Evolutionary conservation across 2,888 invertebrate genomes (phyloP).

Genomic region (Carabus problematicus): DNA sequence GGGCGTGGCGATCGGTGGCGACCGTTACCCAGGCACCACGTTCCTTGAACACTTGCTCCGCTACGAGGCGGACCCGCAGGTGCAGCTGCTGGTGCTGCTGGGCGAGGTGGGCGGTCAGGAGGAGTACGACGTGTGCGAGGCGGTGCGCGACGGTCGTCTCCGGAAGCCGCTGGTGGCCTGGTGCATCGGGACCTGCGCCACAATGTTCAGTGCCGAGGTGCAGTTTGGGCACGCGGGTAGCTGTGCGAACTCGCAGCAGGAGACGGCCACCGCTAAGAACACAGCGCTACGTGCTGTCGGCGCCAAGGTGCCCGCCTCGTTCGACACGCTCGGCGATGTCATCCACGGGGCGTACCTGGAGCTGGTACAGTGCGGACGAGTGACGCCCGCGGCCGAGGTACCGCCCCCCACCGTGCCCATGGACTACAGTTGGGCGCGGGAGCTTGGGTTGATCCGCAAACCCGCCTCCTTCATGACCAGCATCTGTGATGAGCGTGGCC

Average conservation of each 20-base stretch:
- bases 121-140: constrained; percentile 95
- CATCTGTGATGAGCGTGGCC: constrained; percentile 98
- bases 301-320: constrained; percentile 89
- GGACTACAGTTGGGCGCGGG: constrained; percentile 99
- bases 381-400: constrained; percentile 88
- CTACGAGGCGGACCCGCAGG: constrained; percentile 79
- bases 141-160: constrained; percentile 79
- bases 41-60: constrained; percentile 97
- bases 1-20: constrained; percentile 97
- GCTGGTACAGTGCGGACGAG: constrained; percentile 81
- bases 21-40: constrained; percentile 96
- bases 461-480: constrained; percentile 99
- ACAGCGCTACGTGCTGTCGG: constrained; percentile 81
- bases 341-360: constrained; percentile 77
- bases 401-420: constrained; percentile 99
- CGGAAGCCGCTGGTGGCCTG: constrained; percentile 97
- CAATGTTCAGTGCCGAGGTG: constrained; percentile 84
- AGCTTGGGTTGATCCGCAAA: constrained; percentile 96
- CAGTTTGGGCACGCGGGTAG: constrained; percentile 99
- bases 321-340: constrained; percentile 85
- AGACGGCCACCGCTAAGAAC: constrained; percentile 95
- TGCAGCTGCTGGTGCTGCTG: constrained; percentile 93
- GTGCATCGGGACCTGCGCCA: constrained; percentile 87
- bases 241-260: constrained; percentile 91
- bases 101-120: constrained; percentile 99